A percentile compares a stretch with the other conserved stretches of the same genome.
Conservation (phyloP, 1,140 invertebrate species). For the Pseudoatta argentina region DNA sequence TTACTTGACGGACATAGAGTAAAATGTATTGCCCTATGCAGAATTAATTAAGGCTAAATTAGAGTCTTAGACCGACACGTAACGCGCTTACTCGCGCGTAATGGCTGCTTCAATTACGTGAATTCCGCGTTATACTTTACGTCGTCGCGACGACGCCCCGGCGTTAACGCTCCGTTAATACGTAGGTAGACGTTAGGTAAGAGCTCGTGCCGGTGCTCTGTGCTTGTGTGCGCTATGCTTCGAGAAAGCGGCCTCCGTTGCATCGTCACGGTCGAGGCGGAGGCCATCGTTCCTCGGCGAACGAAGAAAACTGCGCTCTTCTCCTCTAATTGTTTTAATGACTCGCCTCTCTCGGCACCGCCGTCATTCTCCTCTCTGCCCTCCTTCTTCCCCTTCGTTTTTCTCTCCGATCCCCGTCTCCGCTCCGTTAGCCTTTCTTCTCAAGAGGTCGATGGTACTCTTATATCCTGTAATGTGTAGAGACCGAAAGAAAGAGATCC, state of each 20-base stretch:
- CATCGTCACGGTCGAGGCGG: slow-evolving; percentile 59
- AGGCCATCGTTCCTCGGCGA: slow-evolving; percentile 60
- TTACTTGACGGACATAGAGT: neutral
- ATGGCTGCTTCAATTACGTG: slow-evolving; percentile 72
- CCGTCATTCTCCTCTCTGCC: slow-evolving; percentile 55
- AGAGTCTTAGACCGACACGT: slow-evolving; percentile 63
- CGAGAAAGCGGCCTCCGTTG: slow-evolving; percentile 55
- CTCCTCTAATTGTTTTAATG: slow-evolving; percentile 84
- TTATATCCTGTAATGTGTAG: slow-evolving; percentile 1
- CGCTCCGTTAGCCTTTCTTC: slow-evolving; percentile 19
- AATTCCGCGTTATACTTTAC: slow-evolving; percentile 69
- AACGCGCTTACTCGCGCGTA: slow-evolving; percentile 70
- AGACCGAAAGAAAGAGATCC: slow-evolving; percentile 22
- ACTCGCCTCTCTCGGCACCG: slow-evolving; percentile 71
- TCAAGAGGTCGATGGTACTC: slow-evolving; percentile 2
- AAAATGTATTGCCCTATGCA: neutral
- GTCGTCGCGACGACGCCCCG: slow-evolving; percentile 58
- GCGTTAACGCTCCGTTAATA: slow-evolving; percentile 73
- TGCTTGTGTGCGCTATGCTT: neutral
- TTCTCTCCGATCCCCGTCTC: neutral
- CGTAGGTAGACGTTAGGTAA: slow-evolving; percentile 65
- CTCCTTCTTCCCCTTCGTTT: slow-evolving; percentile 11
- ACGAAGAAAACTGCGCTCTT: slow-evolving; percentile 72
- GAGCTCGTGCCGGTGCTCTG: neutral
- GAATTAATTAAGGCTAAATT: slow-evolving; percentile 40